phyloP scores from a whole-genome alignment of 2,888 invertebrate genomes.

The Hybos culiciformis region DNA sequence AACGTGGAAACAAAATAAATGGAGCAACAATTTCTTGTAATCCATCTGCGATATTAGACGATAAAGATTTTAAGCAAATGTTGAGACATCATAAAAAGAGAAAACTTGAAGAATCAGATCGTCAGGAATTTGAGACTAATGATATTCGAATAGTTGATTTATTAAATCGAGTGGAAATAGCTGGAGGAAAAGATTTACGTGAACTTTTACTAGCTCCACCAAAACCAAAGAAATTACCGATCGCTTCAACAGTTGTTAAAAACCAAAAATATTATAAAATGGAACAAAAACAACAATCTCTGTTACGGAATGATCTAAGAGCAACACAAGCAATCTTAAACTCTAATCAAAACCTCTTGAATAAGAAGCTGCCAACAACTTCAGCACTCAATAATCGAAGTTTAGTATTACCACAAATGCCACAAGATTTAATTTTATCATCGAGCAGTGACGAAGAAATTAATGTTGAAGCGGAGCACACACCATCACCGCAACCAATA shows the following conservation, averaged over 20 bases:
- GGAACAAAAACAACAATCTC: too few species aligned
- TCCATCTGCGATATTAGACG: constrained; percentile 13
- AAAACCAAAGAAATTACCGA: too few species aligned
- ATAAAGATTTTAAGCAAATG: constrained; percentile 43
- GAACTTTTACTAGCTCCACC: background rate
- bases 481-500: background rate
- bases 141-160: constrained; percentile 60
- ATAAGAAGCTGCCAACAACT: background rate
- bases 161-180: constrained; percentile 30
- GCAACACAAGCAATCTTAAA: background rate
- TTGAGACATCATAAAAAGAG: constrained; percentile 56
- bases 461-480: background rate
- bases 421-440: background rate
- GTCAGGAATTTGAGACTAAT: constrained; percentile 62
- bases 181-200: constrained; percentile 24
- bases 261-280: too few species aligned
- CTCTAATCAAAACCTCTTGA: background rate
- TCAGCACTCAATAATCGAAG: background rate
- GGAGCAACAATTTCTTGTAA: background rate
- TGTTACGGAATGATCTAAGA: too few species aligned
- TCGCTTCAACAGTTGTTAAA: background rate
- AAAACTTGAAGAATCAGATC: constrained; percentile 53
- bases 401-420: background rate
- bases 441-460: constrained; percentile 1
- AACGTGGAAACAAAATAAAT: background rate